Percentiles rank a stretch among this genome's conserved stretches.
These are phyloP conservation scores for Diaperis boleti DNA, from an alignment of 2,888 invertebrate genomes.

Conservation along the genomic window DNA sequence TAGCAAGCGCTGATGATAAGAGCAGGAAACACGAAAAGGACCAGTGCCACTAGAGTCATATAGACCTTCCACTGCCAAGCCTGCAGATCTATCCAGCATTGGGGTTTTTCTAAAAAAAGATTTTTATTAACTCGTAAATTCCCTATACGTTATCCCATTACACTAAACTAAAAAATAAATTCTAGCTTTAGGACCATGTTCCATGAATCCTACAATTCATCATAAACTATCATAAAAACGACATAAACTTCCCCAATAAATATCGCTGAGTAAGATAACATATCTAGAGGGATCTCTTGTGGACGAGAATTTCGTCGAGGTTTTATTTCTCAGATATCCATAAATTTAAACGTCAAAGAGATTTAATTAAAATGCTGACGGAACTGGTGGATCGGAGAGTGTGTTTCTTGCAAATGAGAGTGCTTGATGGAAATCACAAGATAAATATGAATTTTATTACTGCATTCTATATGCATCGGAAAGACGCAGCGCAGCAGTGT, in stretches of 20 bases:
- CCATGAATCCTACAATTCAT: conserved; percentile 24
- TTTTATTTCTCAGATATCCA: neutral
- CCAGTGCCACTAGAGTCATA: conserved; percentile 84
- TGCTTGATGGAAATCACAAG: no score
- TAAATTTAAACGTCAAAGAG: conserved; percentile 10
- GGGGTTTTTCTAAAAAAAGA: conserved; percentile 73
- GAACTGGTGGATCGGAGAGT: conserved; percentile 19
- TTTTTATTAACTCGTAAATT: conserved; percentile 34
- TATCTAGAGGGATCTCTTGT: conserved; percentile 9
- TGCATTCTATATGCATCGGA: no score
- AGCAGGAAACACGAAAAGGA: conserved; percentile 88
- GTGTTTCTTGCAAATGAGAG: neutral
- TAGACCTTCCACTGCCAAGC: conserved; percentile 88
- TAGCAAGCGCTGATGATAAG: conserved; percentile 91
- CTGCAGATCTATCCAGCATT: conserved; percentile 91
- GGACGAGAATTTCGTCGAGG: conserved; percentile 4
- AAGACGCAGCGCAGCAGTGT: no score
- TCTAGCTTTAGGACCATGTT: conserved; percentile 10
- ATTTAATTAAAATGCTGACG: conserved; percentile 32
- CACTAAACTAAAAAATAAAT: conserved; percentile 13
- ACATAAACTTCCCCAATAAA: conserved; percentile 33
- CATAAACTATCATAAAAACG: conserved; percentile 38
- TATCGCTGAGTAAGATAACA: conserved; percentile 27
- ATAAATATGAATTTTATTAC: no score
- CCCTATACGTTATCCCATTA: conserved; percentile 8